Evolutionary conservation across 2,113 vertebrate species (phyloP).

Genomic region (Leiothrix lutea): DNA sequence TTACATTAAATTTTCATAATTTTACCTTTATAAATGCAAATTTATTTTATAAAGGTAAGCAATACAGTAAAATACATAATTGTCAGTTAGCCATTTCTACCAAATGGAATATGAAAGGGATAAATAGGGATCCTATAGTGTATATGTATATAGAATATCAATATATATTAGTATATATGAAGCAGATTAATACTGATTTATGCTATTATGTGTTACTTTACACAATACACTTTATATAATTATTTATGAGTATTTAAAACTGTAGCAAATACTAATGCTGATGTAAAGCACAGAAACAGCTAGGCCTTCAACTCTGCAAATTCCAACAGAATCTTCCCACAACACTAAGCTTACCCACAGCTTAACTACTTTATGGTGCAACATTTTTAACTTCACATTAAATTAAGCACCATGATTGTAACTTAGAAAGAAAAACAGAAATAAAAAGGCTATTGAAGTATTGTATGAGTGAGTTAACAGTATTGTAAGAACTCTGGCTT

Average conservation of each 20-base stretch:
- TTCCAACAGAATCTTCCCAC: not conserved
- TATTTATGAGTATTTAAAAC: not conserved
- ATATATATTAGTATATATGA: not conserved
- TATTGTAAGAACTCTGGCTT: not conserved
- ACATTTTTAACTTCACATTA: not conserved
- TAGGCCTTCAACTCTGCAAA: not conserved
- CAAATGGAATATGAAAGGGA: not conserved
- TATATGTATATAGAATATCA: not conserved
- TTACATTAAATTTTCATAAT: not conserved
- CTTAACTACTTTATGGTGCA: not conserved
- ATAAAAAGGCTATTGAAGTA: not conserved
- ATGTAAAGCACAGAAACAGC: not conserved
- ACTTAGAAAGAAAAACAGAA: slow-evolving; percentile 8
- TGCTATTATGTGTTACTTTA: not conserved
- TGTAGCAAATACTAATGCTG: not conserved
- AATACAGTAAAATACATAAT: not conserved
- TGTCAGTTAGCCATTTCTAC: not conserved
- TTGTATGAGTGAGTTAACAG: not conserved
- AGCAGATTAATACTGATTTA: not conserved
- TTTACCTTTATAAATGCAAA: not conserved
- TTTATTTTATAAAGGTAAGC: not conserved
- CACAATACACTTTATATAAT: not conserved
- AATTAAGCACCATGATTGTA: not conserved
- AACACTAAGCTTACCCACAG: not conserved
- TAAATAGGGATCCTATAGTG: not conserved